Evolutionary conservation across 2,113 vertebrate species (phyloP).

Genomic region (Smithornis capensis): DNA sequence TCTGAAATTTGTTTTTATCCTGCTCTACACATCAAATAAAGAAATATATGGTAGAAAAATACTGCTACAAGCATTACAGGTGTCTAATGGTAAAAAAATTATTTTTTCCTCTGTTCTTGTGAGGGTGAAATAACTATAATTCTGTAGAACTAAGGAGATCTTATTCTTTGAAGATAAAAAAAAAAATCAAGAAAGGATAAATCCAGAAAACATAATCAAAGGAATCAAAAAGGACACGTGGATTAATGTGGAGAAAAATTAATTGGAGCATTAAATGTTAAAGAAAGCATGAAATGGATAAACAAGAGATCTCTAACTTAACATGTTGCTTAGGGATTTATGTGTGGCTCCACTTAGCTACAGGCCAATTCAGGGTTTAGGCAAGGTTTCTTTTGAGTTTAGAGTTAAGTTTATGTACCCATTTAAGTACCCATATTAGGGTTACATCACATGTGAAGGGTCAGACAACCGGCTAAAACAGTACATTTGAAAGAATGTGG

Average conservation of each 20-base stretch:
- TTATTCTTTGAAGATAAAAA: not conserved
- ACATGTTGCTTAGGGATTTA: not conserved
- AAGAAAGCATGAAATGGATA: slow-evolving; percentile 29
- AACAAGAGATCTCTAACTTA: slow-evolving; percentile 10
- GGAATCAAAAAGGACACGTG: slow-evolving; percentile 9
- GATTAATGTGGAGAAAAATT: not conserved
- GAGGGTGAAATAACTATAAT: not conserved
- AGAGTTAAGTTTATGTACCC: not conserved
- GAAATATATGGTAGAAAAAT: not conserved
- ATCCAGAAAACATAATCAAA: slow-evolving; percentile 1
- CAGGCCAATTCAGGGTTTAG: not conserved
- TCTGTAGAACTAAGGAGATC: not conserved
- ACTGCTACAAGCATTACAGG: not conserved
- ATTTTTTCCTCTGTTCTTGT: not conserved
- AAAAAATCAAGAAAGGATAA: slow-evolving; percentile 3
- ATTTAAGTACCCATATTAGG: not conserved
- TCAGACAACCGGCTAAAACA: not conserved
- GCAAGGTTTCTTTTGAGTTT: not conserved
- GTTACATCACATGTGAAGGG: not conserved
- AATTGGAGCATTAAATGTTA: slow-evolving; percentile 42
- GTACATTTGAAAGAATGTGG: not conserved
- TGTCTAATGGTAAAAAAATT: not conserved
- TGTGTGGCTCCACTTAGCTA: not conserved
- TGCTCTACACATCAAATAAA: not conserved
- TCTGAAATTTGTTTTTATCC: not conserved